These are phyloP conservation scores for Malacoraja senta DNA, from an alignment of 2,797 vertebrate species.

Conservation along the genomic window DNA sequence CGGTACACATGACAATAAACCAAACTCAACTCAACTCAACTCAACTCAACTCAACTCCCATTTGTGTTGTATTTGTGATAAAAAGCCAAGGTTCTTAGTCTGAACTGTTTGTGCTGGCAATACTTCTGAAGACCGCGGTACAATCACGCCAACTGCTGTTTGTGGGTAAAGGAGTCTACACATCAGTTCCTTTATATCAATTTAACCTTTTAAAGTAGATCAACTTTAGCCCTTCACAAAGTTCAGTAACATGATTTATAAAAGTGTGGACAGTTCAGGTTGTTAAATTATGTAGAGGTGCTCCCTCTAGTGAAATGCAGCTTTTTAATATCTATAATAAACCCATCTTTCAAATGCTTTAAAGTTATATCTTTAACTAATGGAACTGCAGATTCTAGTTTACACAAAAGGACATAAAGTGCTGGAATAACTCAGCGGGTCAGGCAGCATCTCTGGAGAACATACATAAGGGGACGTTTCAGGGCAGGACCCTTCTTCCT, in stretches of 20 bases:
- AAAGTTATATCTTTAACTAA: not conserved
- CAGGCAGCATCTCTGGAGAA: no score
- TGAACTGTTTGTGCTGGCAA: conserved; percentile 54
- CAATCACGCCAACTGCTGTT: conserved; percentile 49
- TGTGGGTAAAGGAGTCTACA: conserved; percentile 49
- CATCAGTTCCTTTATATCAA: conserved; percentile 48
- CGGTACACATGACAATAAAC: no score
- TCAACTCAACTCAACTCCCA: conserved; percentile 42
- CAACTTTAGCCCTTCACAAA: conserved; percentile 49
- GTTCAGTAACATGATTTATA: not conserved
- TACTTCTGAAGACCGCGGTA: conserved; percentile 49
- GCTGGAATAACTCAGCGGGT: no score
- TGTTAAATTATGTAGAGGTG: conserved; percentile 26
- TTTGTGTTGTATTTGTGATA: conserved; percentile 51
- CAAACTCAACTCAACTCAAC: conserved; percentile 31
- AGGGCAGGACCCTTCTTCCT: no score
- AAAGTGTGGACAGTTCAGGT: not conserved
- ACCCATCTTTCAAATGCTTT: not conserved
- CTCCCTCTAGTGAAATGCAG: conserved; percentile 34
- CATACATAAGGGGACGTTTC: no score
- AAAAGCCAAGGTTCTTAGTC: conserved; percentile 50
- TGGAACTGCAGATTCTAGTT: no score
- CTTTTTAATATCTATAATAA: not conserved
- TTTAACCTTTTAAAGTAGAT: conserved; percentile 48
- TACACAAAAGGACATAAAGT: no score